phyloP scores from a whole-genome alignment of 2,797 vertebrate species.

The Cirrhinus molitorella region DNA sequence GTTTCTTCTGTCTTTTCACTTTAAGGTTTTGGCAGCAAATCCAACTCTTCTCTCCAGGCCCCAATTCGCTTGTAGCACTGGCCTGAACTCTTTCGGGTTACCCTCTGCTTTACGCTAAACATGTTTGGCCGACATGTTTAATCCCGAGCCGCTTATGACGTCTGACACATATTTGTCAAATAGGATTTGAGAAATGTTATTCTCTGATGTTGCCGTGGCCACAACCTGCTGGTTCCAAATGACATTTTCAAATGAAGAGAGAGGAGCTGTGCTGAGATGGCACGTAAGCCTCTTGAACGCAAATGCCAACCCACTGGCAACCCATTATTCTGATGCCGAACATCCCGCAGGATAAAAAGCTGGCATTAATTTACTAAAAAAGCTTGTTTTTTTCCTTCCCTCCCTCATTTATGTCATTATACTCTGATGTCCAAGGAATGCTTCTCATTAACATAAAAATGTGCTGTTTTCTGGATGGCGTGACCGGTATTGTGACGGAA shows the following conservation, averaged over 20 bases:
- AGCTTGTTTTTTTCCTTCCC: not conserved
- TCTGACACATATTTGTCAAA: slow-evolving; percentile 61
- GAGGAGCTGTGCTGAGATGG: slow-evolving; percentile 20
- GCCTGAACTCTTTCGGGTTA: slow-evolving; percentile 28
- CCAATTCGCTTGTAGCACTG: not conserved
- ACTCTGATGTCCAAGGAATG: slow-evolving; percentile 23
- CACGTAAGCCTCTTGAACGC: slow-evolving; percentile 39
- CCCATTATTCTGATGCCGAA: slow-evolving; percentile 38
- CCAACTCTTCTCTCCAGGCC: slow-evolving; percentile 68
- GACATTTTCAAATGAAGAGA: slow-evolving; percentile 52
- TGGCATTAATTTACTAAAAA: slow-evolving; percentile 41
- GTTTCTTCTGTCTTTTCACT: slow-evolving; percentile 5
- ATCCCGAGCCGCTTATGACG: slow-evolving; percentile 66
- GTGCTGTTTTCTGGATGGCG: not conserved
- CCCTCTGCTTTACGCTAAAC: slow-evolving; percentile 45
- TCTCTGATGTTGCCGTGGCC: slow-evolving; percentile 61
- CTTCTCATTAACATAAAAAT: slow-evolving; percentile 13
- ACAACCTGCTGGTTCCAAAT: slow-evolving; percentile 53
- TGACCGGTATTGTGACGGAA: slow-evolving; percentile 2
- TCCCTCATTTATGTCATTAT: not conserved
- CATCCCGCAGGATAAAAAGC: slow-evolving; percentile 27
- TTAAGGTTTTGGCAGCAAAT: slow-evolving; percentile 58
- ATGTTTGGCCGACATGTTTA: slow-evolving; percentile 57
- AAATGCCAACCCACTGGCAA: slow-evolving; percentile 51
- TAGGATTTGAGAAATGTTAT: slow-evolving; percentile 65